phyloP scores from a whole-genome alignment of 2,888 invertebrate species.

The Meteorus colon region DNA sequence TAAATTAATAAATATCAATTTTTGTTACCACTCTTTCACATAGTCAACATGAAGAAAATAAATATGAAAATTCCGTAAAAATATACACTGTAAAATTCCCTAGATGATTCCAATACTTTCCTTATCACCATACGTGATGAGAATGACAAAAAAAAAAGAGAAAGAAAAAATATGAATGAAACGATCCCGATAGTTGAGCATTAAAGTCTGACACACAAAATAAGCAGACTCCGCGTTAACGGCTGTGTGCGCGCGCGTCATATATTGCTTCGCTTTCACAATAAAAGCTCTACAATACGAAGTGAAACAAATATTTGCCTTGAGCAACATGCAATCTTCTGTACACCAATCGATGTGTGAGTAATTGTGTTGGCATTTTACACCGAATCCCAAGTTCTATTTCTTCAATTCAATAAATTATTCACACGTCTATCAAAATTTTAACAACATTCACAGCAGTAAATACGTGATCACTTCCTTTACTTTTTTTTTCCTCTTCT shows the following conservation, averaged over 20 bases:
- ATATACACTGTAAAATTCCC: too few species aligned
- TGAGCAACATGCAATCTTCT: slow-evolving; percentile 7
- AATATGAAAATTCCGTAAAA: too few species aligned
- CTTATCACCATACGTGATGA: too few species aligned
- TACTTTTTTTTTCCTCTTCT: background rate
- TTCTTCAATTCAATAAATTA: slow-evolving; percentile 38
- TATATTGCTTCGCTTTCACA: slow-evolving; percentile 16
- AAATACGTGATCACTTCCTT: too few species aligned
- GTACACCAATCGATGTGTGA: slow-evolving; percentile 1
- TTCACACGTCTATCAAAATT: slow-evolving; percentile 21
- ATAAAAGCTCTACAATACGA: slow-evolving; percentile 1
- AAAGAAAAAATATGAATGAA: background rate
- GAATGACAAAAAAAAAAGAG: background rate
- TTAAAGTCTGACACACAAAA: slow-evolving; percentile 13
- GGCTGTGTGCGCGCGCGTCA: background rate
- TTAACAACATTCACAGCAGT: background rate
- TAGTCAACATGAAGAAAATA: too few species aligned
- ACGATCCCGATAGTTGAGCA: background rate
- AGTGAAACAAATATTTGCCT: slow-evolving; percentile 35
- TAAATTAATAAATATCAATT: too few species aligned
- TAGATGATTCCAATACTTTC: too few species aligned
- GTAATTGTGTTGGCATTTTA: slow-evolving; percentile 29
- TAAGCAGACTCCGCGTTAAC: slow-evolving; percentile 13
- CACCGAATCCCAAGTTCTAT: slow-evolving; percentile 22
- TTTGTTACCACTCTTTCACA: too few species aligned